phyloP scores from a whole-genome alignment of 1,140 invertebrate genomes.

The Aphaenogaster floridana region DNA sequence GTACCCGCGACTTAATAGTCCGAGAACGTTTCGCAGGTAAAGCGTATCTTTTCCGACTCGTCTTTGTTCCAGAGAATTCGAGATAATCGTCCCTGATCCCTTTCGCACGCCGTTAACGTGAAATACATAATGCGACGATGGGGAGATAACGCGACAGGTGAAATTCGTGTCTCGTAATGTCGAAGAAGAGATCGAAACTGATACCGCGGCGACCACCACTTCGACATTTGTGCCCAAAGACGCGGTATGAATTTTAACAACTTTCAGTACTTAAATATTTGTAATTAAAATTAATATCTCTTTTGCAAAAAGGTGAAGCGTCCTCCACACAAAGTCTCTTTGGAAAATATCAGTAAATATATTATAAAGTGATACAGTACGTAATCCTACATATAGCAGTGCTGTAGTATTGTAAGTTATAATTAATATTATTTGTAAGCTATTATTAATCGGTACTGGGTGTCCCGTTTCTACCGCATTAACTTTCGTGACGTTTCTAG shows the following conservation, averaged over 20 bases:
- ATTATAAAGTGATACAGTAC: background rate
- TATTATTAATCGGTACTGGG: constrained; percentile 1
- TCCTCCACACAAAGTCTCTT: background rate
- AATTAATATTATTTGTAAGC: background rate
- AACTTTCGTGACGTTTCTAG: background rate
- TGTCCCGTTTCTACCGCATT: background rate
- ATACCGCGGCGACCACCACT: background rate
- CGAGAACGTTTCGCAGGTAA: background rate
- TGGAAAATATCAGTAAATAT: background rate
- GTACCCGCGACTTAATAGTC: constrained; percentile 6
- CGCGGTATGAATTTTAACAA: background rate
- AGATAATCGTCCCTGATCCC: background rate
- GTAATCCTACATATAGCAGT: background rate
- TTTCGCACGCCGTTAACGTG: constrained; percentile 34
- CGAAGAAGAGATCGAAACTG: constrained; percentile 5
- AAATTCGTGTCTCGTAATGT: background rate
- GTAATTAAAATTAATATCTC: constrained; percentile 14
- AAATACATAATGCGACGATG: constrained; percentile 30
- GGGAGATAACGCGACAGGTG: constrained; percentile 37
- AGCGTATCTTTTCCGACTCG: constrained; percentile 1
- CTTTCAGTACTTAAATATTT: background rate
- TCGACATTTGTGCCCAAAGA: background rate
- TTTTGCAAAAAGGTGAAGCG: background rate
- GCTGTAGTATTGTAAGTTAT: too few relatives aligned
- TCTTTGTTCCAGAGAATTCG: constrained; percentile 29